Percentiles rank a stretch among this genome's conserved stretches.
Conservation (phyloP, 2,888 invertebrate genomes). For the Homarus gammarus region DNA sequence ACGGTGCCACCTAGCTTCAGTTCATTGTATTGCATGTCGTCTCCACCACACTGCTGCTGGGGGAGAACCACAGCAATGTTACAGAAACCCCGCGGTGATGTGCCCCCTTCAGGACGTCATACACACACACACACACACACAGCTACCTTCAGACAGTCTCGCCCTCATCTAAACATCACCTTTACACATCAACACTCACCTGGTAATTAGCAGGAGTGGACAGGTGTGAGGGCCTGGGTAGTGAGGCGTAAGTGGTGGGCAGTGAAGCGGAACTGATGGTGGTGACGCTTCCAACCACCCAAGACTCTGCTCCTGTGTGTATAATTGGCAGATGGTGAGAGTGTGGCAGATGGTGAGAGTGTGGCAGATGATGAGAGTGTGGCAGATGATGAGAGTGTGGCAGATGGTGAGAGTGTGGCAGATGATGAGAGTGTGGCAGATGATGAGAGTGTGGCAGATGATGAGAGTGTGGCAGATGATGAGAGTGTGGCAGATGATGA, state of each 20-base stretch:
- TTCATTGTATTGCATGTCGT: background rate
- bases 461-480: too few relatives aligned
- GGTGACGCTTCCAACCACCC: conserved; percentile 28
- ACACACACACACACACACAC: conserved; percentile 25
- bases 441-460: too few relatives aligned
- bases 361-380: too few relatives aligned
- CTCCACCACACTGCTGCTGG: background rate
- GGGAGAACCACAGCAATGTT: too few relatives aligned
- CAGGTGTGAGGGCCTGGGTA: background rate
- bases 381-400: too few relatives aligned
- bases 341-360: too few relatives aligned
- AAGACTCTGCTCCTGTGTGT: conserved; percentile 4
- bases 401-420: too few relatives aligned
- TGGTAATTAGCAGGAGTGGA: background rate
- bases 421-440: too few relatives aligned
- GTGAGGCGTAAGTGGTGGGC: background rate
- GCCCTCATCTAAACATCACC: background rate
- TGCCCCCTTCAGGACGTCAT: too few relatives aligned
- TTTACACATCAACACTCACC: background rate
- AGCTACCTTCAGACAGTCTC: background rate
- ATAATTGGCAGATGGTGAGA: too few relatives aligned
- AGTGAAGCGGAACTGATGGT: conserved; percentile 15
- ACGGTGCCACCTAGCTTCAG: background rate
- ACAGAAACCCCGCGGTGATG: too few relatives aligned
- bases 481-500: too few relatives aligned